Base-by-base conservation (phyloP, 2,113 vertebrate species). In the Crypturellus undulatus region DNA sequence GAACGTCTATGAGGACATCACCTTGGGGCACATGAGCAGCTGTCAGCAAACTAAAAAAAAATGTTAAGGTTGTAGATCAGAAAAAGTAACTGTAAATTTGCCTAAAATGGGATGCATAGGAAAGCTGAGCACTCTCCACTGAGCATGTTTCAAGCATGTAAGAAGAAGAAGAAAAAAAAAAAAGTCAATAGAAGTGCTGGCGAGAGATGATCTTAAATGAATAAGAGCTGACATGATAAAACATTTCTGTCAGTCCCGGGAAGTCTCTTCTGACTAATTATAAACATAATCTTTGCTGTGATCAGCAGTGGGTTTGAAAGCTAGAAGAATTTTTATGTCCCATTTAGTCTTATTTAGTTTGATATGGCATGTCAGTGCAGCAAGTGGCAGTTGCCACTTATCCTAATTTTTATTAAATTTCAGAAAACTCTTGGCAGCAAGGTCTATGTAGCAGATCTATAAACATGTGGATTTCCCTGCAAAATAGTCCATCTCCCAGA, bases 1-100 rank as follows among this genome's bases (percentile, higher is more conserved):
- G 71, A 36, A 78, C 71, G 86, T 15, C 60, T 32, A 8, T 16
- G 71, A 82, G 72, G 90, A 86, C n/a, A 52, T 78, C 60, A 73
- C 81, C 77, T 92, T 79, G 3, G 12, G 86, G 65, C 81, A 82
- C 63, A 49, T 58, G 60, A 82, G 38, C 47, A 82, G 47, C 83
- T 87, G 58, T 72, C 82, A 83, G 76, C 64, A 90, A 22, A 69
- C 52, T 2, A 85, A 94, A 77, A 76, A 88, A 94, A 77, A 76
- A 25, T 24, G 28, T 14, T 69, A 51, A 80, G 63, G 38, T 25
- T 56, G 79, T 68, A 75, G n/a, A 60, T 87, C 42, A 47, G 82
- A 84, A 65, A 18, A 72, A 51, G 63, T 82, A 87, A 60, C 28
- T 32, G 8, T 54, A 63, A 70, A 38, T 87, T 51, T 84, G 42